phyloP scores from a whole-genome alignment of 2,113 vertebrate species.

The Chlamydotis undulata region DNA sequence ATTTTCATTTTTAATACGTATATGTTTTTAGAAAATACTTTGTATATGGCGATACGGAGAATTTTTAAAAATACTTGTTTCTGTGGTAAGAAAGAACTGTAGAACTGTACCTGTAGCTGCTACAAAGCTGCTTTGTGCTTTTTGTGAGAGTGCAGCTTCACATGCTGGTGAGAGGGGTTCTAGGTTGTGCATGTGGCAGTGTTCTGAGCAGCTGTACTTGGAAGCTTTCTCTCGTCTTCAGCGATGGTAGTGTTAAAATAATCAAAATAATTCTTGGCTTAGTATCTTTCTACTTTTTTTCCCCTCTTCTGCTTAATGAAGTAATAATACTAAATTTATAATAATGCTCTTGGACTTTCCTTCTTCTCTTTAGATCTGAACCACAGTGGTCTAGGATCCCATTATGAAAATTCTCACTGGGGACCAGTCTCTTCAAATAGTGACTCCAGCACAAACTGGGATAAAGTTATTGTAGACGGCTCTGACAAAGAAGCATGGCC shows the following conservation, averaged over 20 bases:
- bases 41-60: background rate
- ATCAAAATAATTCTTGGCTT: background rate
- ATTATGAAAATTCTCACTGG: constrained; percentile 95
- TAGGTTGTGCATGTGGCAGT: background rate
- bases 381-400: constrained; percentile 89
- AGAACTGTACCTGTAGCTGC: too few relatives aligned
- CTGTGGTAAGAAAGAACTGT: background rate
- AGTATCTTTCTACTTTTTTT: background rate
- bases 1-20: background rate
- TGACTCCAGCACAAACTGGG: constrained; percentile 92
- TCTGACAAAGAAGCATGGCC: constrained; percentile 88
- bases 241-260: background rate
- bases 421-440: constrained; percentile 89
- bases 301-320: background rate
- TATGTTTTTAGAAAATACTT: background rate
- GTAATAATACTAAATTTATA: background rate
- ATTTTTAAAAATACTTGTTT: background rate
- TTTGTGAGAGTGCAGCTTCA: background rate
- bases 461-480: constrained; percentile 90
- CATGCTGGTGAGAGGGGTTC: background rate
- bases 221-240: background rate
- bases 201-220: background rate
- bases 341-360: constrained; percentile 33
- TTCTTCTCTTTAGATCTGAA: constrained; percentile 84
- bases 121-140: background rate